Evolutionary conservation across 1,140 invertebrate genomes (phyloP), one percentile per base, ranked within the genome.

Genomic region (Aradophagus sp.): DNA sequence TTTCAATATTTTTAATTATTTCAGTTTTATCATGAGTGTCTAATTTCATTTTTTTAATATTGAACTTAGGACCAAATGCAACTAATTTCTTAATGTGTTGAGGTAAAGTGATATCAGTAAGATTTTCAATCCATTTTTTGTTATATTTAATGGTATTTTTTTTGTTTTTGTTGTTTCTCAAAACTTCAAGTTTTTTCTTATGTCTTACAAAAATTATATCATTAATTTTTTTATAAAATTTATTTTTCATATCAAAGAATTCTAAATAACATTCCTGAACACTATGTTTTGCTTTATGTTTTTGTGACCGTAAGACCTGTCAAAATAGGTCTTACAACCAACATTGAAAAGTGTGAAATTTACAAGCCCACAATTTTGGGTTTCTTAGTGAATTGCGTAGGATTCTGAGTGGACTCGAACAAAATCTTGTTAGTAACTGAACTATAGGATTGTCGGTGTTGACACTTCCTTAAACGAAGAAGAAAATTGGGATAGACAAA

Each of bases 1-100:
- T 39, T 39, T 39, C 36, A 17, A 20, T 20, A 19, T 39, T 39
- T 19, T 39, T 39, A 39, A 39, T 39, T 19, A 39, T 39, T 4
- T 39, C 13, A 20, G n/a, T 10, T 23, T 19, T 39, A 12, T 39
- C 36, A 5, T 13, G 1, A 6, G 20, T 10, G 1, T 23, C 19
- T 20, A 39, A 12, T 2, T 39, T 39, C 5, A 8, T 15, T 39
- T 39, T 39, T 20, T 17, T 5, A 2, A 39, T 2, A 23, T 39
- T 39, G 17, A 19, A 39, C 13, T 39, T 17, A 2, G 36, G 36
- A 11, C 36, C 36, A 4, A 39, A 20, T 8, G 19, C 6, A 20
- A 12, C 36, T 8, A 39, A 8, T 39, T 39, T 39, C 13, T 19
- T 12, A 39, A 39, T 11, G n/a, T 19, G 17, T 15, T 2, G 32